These are phyloP conservation scores for Clanis bilineata DNA, from an alignment of 2,888 invertebrate species.

Conservation along the genomic window DNA sequence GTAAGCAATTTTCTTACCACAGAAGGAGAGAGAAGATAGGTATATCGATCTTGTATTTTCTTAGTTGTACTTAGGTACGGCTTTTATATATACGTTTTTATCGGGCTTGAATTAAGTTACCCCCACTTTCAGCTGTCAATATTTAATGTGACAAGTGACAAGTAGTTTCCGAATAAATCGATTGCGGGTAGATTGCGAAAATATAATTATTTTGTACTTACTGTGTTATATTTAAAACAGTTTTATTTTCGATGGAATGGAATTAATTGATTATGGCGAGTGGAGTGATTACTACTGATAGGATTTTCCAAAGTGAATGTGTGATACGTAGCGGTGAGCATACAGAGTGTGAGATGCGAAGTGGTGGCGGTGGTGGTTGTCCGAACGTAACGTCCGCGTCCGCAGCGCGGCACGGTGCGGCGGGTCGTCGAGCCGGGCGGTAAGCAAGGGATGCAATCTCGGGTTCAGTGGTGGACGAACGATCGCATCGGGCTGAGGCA, in stretches of 20 bases:
- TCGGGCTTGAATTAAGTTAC: no score
- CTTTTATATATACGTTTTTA: no score
- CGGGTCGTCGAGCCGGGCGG: no score
- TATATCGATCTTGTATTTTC: no score
- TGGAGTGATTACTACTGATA: neutral
- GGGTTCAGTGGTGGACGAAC: conserved; percentile 52
- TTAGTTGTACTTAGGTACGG: no score
- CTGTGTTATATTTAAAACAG: neutral
- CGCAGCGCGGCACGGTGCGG: no score
- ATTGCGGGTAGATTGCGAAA: neutral
- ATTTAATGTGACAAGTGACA: no score
- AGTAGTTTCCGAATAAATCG: neutral
- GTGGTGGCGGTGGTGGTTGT: conserved; percentile 33
- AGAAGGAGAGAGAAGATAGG: no score
- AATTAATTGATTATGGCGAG: neutral
- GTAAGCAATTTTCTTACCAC: no score
- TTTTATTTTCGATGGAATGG: neutral
- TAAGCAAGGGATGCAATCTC: conserved; percentile 67
- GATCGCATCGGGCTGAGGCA: conserved; percentile 42
- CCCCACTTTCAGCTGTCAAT: no score
- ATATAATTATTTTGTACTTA: neutral
- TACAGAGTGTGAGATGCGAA: conserved; percentile 12
- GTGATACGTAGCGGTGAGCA: conserved; percentile 1
- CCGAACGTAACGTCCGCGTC: conserved; percentile 40
- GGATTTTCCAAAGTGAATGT: conserved; percentile 4